Base-by-base conservation (phyloP, 1,140 invertebrate species). In the Conus betulinus region DNA sequence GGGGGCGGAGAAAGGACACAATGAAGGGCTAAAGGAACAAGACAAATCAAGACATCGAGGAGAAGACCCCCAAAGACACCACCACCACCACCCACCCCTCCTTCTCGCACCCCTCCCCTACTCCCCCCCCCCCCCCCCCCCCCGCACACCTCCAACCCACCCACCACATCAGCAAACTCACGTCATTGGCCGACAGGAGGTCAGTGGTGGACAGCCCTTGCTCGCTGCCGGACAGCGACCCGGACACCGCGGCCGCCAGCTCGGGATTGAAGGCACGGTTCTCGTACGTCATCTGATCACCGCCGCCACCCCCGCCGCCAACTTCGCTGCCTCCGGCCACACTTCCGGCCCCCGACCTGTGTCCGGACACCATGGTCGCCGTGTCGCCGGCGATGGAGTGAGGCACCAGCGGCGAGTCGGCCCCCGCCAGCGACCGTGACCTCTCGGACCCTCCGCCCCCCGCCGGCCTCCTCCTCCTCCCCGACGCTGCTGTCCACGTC, bases 261-360 rank as follows among this genome's bases (percentile, higher is more conserved):
- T 88, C 87, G 13, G 78, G 52, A 60, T 55, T 63, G 63, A 89
- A 89, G 55, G 88, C 88, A 52, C 78, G 55, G 84, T 89, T 89
- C 51, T 89, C 88, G 25, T 86, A 89, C 20, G 88, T 89, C 85
- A 79, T 4, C 7, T 17, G 78, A 20, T 79, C 78, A 11, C 81
- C 81, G 0, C 23, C 52, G 3, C 55, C 25, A 20, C 13, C 53
- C 0, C 51, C 82, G 5, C 20, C 57, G 6, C 27, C 15, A 5
- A 6, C 10, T n/a, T 6, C 55, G 2, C 82, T 25, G 27, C 39
- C 82, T 23, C 53, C 57, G 20, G 13, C n/a, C 57, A n/a, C 82
- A 17, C 17, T n/a, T 0, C 20, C 57, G 39, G 55, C 82, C n/a
- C 23, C n/a, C 23, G 53, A 53, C 25, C 23, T 10, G 67, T 13